Conservation (phyloP, 2,113 vertebrate species). For the Limnothrissa miodon region DNA sequence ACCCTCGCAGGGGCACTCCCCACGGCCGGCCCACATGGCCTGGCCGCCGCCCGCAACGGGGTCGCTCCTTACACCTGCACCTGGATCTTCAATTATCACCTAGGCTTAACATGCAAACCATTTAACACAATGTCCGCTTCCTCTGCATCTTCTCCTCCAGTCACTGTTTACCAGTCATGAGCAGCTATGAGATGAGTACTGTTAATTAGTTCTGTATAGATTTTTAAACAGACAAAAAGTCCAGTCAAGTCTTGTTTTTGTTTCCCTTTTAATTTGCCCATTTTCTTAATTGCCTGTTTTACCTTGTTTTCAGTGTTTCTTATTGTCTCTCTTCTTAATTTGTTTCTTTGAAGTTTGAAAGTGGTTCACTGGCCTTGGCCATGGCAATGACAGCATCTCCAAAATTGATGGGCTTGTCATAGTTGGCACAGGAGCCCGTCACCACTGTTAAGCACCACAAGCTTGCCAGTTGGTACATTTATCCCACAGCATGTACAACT, state of each 20-base stretch:
- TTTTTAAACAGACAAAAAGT: not conserved
- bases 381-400: not conserved
- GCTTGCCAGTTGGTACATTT: constrained; percentile 5
- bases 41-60: not conserved
- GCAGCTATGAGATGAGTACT: not conserved
- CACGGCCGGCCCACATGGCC: not conserved
- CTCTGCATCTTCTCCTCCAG: not conserved
- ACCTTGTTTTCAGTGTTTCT: not conserved
- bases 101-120: constrained; percentile 47
- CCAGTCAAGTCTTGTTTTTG: not conserved
- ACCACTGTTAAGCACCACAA: not conserved
- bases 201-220: not conserved
- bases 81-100: constrained; percentile 49
- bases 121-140: not conserved
- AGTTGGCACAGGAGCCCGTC: not conserved
- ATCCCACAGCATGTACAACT: not conserved
- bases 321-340: not conserved
- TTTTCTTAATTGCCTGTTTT: not conserved
- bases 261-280: not conserved
- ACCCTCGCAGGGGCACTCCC: constrained; percentile 34
- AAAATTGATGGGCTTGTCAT: not conserved
- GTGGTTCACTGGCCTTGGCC: not conserved
- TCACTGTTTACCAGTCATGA: not conserved
- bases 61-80: constrained; percentile 45
- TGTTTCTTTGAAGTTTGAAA: not conserved